These are phyloP conservation scores for Gavia stellata DNA, from an alignment of 2,113 vertebrate species.

Conservation along the genomic window DNA sequence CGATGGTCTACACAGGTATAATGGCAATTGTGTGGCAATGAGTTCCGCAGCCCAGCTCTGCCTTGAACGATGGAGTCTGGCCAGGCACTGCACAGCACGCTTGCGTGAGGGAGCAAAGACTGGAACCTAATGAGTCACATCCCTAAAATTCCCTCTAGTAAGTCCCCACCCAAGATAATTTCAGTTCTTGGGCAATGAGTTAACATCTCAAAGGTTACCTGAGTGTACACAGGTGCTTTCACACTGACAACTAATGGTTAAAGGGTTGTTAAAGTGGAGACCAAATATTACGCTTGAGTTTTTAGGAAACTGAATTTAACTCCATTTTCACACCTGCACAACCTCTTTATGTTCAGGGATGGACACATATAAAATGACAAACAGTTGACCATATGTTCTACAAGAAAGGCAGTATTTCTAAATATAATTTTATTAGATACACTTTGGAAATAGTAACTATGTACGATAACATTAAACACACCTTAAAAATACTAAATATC, in stretches of 20 bases:
- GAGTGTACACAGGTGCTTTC: not conserved
- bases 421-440: not conserved
- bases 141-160: not conserved
- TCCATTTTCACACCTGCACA: not conserved
- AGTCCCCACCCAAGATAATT: not conserved
- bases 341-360: not conserved
- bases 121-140: not conserved
- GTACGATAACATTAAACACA: not conserved
- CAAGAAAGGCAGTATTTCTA: not conserved
- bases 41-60: not conserved
- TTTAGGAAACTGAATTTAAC: not conserved
- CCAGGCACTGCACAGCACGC: rapidly evolving
- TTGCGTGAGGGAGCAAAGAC: not conserved
- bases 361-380: not conserved
- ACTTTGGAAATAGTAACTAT: not conserved
- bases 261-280: not conserved
- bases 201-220: not conserved
- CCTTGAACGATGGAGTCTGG: rapidly evolving
- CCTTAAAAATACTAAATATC: not conserved
- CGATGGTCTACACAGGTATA: too few species aligned
- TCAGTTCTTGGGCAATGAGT: not conserved
- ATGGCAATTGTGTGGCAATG: not conserved
- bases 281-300: not conserved
- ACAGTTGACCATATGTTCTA: not conserved
- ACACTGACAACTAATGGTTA: not conserved